Evolutionary conservation across 2,888 invertebrate genomes (phyloP).

Genomic region (Caenorhabditis drosophilae): DNA sequence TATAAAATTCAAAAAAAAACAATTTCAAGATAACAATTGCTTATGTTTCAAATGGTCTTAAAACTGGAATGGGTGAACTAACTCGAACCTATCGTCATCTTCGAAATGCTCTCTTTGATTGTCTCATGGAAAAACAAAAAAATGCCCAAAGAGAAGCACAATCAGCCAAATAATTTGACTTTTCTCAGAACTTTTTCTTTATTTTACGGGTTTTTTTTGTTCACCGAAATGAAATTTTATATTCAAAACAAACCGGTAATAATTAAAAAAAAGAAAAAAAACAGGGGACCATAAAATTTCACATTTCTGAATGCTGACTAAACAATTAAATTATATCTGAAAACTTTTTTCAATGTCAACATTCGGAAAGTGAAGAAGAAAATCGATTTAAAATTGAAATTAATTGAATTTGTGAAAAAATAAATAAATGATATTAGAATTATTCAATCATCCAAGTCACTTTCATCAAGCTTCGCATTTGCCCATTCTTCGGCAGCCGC

Average conservation of each 20-base stretch:
- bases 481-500: constrained; percentile 65
- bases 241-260: constrained; percentile 5
- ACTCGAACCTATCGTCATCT: constrained; percentile 62
- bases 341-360: no score
- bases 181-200: not conserved
- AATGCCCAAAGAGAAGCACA: no score
- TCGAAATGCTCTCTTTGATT: constrained; percentile 62
- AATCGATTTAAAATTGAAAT: not conserved
- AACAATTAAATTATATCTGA: no score
- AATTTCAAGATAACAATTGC: constrained; percentile 57
- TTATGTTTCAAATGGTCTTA: constrained; percentile 66
- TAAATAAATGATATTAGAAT: constrained; percentile 20
- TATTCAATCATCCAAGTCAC: constrained; percentile 60
- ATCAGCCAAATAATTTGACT: not conserved
- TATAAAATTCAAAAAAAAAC: not conserved
- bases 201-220: constrained; percentile 18
- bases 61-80: constrained; percentile 67
- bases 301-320: no score
- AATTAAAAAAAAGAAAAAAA: not conserved
- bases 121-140: constrained; percentile 39
- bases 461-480: constrained; percentile 62
- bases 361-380: no score
- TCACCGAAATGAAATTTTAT: constrained; percentile 13
- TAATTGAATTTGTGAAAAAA: not conserved
- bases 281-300: not conserved